Conservation (phyloP, 2,797 vertebrate genomes). For the Leptatherina wallacei region DNA sequence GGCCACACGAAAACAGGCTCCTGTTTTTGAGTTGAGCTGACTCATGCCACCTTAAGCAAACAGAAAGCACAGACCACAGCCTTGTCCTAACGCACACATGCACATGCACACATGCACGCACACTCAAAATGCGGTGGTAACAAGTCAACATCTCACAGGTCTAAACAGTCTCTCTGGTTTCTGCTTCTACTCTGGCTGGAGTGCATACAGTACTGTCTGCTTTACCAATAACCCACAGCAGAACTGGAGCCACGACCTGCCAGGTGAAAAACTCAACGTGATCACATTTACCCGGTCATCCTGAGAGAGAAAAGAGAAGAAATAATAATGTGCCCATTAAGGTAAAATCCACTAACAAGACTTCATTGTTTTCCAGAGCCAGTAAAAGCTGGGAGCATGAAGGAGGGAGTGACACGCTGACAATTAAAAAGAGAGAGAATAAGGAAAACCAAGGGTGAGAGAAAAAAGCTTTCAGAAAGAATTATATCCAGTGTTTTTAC, state of each 20-base stretch:
- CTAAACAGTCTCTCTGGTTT: slow-evolving; percentile 70
- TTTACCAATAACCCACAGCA: slow-evolving; percentile 55
- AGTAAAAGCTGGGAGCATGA: slow-evolving; percentile 39
- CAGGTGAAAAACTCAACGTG: slow-evolving; percentile 43
- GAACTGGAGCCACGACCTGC: slow-evolving; percentile 39
- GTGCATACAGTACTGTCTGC: slow-evolving; percentile 59
- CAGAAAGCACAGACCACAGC: slow-evolving; percentile 79
- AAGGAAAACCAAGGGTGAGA: slow-evolving; percentile 38
- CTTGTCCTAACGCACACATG: slow-evolving; percentile 68
- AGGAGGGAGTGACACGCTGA: slow-evolving; percentile 27
- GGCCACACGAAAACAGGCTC: slow-evolving; percentile 74
- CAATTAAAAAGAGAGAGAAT: slow-evolving; percentile 32
- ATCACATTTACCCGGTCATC: slow-evolving; percentile 55
- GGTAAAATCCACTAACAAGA: slow-evolving; percentile 58
- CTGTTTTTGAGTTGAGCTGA: slow-evolving; percentile 79
- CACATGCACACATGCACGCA: slow-evolving; percentile 29
- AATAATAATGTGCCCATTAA: slow-evolving; percentile 34
- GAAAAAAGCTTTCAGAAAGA: slow-evolving; percentile 42
- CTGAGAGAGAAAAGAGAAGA: slow-evolving; percentile 12
- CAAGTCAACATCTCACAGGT: slow-evolving; percentile 73
- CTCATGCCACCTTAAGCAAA: slow-evolving; percentile 84
- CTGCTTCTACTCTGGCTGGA: slow-evolving; percentile 59
- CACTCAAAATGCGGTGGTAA: slow-evolving; percentile 54
- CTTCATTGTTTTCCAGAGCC: slow-evolving; percentile 61
- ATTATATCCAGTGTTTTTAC: slow-evolving; percentile 38